A percentile compares a stretch with the other conserved stretches of the same genome.
Conservation (phyloP, 2,113 vertebrate genomes). For the Chloropsis cyanopogon region DNA sequence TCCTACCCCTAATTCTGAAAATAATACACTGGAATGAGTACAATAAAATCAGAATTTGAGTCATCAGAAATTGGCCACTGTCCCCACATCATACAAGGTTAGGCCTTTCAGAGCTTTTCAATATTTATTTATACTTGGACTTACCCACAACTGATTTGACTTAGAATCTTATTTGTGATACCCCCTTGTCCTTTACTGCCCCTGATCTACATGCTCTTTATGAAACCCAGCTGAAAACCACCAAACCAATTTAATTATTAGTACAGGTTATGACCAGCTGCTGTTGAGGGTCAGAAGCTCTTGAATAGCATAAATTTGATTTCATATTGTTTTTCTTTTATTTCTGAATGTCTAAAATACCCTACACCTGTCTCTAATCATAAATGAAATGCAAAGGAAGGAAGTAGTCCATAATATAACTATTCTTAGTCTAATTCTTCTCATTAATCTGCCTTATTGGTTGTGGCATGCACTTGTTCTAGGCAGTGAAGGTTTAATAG, state of each 20-base stretch:
- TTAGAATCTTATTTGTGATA: background rate
- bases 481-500: slow-evolving; percentile 63
- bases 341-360: background rate
- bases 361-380: background rate
- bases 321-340: background rate
- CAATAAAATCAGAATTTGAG: background rate
- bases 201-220: background rate
- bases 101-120: background rate
- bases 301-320: background rate
- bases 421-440: slow-evolving; percentile 38
- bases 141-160: background rate
- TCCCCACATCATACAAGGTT: background rate
- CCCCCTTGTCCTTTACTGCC: background rate
- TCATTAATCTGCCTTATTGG: slow-evolving; percentile 60
- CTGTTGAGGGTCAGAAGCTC: background rate
- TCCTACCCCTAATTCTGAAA: background rate
- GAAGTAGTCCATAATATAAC: slow-evolving; percentile 40
- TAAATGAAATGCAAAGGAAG: slow-evolving; percentile 41
- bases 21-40: fast-evolving
- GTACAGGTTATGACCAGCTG: background rate
- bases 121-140: background rate
- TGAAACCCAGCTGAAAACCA: background rate
- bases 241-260: background rate
- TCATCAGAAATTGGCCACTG: background rate
- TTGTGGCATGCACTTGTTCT: slow-evolving; percentile 65